Evolutionary conservation across 2,888 invertebrate species (phyloP).

Genomic region (Nipponacmea schrenckii): DNA sequence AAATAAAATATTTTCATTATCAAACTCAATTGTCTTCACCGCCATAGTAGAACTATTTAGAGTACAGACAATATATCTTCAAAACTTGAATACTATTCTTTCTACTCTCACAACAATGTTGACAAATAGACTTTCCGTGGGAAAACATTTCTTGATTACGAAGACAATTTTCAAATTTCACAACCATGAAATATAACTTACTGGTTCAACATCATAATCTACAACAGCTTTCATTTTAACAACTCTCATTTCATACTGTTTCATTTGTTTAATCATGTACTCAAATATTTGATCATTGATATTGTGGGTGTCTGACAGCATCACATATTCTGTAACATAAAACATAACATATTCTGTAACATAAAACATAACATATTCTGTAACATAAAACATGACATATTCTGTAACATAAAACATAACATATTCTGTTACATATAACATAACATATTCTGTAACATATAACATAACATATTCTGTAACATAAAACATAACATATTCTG

Average conservation of each 20-base stretch:
- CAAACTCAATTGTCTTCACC: no score
- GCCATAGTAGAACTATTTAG: no score
- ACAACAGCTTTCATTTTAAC: slow-evolving; percentile 72
- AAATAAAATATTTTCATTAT: slow-evolving; percentile 5
- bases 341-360: not conserved
- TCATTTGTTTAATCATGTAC: slow-evolving; percentile 77
- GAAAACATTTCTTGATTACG: no score
- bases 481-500: not conserved
- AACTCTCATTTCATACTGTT: slow-evolving; percentile 77
- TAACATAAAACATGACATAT: not conserved
- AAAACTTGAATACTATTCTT: no score
- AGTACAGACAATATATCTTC: no score
- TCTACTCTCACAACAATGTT: no score
- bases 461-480: not conserved
- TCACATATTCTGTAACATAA: slow-evolving; percentile 71
- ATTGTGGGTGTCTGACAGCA: slow-evolving; percentile 74
- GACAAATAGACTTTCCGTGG: no score
- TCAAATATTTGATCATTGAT: slow-evolving; percentile 77
- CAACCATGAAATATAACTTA: slow-evolving; percentile 17
- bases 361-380: not conserved
- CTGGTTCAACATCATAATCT: slow-evolving; percentile 34
- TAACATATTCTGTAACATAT: not conserved
- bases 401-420: not conserved
- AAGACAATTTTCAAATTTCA: no score
- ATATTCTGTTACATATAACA: not conserved